phyloP scores from a whole-genome alignment of 2,797 vertebrate species.

The Sebastes hopkinsi region DNA sequence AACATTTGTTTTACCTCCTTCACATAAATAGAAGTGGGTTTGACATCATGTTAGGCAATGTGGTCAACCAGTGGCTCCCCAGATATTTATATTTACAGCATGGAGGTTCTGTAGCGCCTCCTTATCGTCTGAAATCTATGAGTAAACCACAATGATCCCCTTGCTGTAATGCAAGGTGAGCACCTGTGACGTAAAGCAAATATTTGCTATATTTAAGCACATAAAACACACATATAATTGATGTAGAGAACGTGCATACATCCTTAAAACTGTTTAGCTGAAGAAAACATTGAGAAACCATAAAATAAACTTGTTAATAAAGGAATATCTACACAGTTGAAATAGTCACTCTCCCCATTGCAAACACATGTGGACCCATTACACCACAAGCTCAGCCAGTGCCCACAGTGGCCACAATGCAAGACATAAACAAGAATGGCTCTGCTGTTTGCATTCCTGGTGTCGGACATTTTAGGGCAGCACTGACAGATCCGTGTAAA shows the following conservation, averaged over 20 bases:
- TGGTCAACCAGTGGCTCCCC: conserved; percentile 26
- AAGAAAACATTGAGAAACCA: background rate
- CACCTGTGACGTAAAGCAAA: background rate
- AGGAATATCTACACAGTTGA: conserved; percentile 22
- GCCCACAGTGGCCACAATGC: conserved; percentile 63
- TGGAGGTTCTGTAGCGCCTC: conserved; percentile 19
- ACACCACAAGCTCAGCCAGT: conserved; percentile 49
- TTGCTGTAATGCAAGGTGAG: background rate
- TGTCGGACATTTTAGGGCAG: conserved; percentile 71
- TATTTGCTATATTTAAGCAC: background rate
- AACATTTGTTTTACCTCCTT: conserved; percentile 30
- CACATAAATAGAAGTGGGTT: conserved; percentile 39
- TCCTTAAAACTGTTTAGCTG: background rate
- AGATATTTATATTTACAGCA: conserved; percentile 36
- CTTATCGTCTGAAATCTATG: conserved; percentile 9
- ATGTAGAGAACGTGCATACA: background rate
- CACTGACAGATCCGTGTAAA: conserved; percentile 73
- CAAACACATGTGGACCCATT: conserved; percentile 56
- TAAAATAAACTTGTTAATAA: conserved; percentile 27
- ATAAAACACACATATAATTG: background rate
- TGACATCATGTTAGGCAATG: conserved; percentile 30
- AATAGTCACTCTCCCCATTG: conserved; percentile 5
- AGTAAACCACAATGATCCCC: conserved; percentile 19
- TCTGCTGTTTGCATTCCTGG: conserved; percentile 78
- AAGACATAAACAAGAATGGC: conserved; percentile 77